Evolutionary conservation across 2,797 vertebrate species (phyloP).

Genomic region (Prionace glauca): DNA sequence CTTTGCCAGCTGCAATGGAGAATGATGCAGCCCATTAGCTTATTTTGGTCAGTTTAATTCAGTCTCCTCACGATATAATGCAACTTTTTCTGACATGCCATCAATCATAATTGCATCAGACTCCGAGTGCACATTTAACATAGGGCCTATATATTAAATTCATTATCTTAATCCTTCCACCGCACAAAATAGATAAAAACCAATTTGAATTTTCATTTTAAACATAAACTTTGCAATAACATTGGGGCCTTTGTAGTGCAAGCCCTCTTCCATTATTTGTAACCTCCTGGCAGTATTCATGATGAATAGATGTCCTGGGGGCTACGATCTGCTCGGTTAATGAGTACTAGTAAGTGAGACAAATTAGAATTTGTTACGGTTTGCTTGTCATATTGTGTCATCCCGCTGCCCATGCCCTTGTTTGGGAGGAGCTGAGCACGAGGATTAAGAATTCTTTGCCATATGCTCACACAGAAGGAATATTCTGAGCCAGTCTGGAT

Average conservation of each 20-base stretch:
- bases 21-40: neutral
- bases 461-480: neutral
- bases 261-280: neutral
- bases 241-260: neutral
- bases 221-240: neutral
- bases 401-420: neutral
- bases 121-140: neutral
- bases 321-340: slow-evolving; percentile 64
- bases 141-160: neutral
- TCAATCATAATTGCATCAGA: slow-evolving; percentile 12
- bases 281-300: slow-evolving; percentile 49
- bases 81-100: neutral
- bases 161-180: neutral
- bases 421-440: neutral
- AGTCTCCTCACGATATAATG: neutral
- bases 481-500: neutral
- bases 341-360: slow-evolving; percentile 68
- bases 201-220: slow-evolving; percentile 22
- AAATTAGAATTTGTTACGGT: slow-evolving; percentile 72
- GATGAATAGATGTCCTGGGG: slow-evolving; percentile 71
- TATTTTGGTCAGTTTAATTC: neutral
- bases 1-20: neutral
- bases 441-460: neutral
- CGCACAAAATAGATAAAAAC: neutral
- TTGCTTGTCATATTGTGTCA: slow-evolving; percentile 46